phyloP scores from a whole-genome alignment of 2,113 vertebrate genomes.

The Arizona elegans region DNA sequence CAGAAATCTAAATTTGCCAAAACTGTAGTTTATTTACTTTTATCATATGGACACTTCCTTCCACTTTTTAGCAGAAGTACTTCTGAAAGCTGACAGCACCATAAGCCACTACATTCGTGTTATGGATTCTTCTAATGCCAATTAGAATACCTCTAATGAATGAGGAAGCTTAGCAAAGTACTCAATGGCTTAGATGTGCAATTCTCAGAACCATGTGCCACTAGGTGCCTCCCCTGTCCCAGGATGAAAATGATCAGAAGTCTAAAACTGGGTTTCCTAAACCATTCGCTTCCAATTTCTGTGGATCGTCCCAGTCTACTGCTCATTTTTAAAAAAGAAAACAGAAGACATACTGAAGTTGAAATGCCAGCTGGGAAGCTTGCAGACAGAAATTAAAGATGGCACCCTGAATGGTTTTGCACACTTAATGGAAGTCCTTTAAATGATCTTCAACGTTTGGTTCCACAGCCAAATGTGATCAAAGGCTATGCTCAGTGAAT shows the following conservation, averaged over 20 bases:
- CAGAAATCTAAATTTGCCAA: neutral
- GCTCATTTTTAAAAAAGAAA: neutral
- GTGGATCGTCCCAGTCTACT: neutral
- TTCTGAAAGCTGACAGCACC: neutral
- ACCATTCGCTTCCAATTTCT: neutral
- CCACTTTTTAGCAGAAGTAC: neutral
- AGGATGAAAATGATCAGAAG: neutral
- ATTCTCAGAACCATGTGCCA: neutral
- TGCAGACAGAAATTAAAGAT: neutral
- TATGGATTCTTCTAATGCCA: neutral
- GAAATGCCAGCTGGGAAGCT: neutral
- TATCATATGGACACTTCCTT: neutral
- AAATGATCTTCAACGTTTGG: neutral
- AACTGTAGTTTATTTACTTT: conserved; percentile 4
- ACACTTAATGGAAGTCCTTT: neutral
- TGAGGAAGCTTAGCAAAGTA: conserved; percentile 2
- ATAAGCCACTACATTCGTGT: conserved; percentile 6
- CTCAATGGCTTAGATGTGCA: neutral
- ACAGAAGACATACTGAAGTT: neutral
- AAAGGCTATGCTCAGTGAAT: conserved; percentile 15
- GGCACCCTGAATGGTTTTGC: neutral
- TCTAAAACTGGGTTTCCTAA: conserved; percentile 2
- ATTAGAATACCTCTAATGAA: neutral
- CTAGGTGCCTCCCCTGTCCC: neutral
- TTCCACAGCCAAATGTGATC: neutral